Conservation (phyloP, 2,888 invertebrate genomes). For the Fragum fragum region DNA sequence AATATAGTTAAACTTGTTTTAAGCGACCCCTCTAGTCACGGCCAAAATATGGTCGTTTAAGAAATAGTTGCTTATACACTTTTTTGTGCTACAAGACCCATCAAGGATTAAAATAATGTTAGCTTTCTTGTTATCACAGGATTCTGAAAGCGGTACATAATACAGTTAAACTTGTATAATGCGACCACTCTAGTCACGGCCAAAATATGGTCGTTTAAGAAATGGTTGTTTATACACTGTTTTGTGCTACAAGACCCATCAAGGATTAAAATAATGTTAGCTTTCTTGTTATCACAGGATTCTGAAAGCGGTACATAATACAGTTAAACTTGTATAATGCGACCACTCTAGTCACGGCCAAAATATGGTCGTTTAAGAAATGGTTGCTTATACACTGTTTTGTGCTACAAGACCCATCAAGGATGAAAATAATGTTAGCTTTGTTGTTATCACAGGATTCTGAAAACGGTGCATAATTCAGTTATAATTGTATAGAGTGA, state of each 20-base stretch:
- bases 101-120: constrained; percentile 75
- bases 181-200: not conserved
- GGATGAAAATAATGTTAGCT: constrained; percentile 73
- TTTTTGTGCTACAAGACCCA: constrained; percentile 69
- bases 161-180: not conserved
- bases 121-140: constrained; percentile 66
- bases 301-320: constrained; percentile 23
- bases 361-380: not conserved
- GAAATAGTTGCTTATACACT: not conserved
- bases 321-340: not conserved
- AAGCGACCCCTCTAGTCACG: not conserved
- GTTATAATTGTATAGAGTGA: not conserved
- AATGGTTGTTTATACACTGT: not conserved
- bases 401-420: constrained; percentile 73
- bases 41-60: not conserved
- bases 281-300: constrained; percentile 65
- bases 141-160: constrained; percentile 29
- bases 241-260: constrained; percentile 73
- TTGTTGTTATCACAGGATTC: constrained; percentile 63
- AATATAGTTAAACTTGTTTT: not conserved
- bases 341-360: not conserved
- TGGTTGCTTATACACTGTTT: constrained; percentile 16
- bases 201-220: not conserved
- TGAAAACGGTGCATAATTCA: not conserved
- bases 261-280: constrained; percentile 73